Evolutionary conservation across 2,797 vertebrate genomes (phyloP), one percentile per base, ranked within the genome.

Genomic region (Gastrophryne carolinensis): DNA sequence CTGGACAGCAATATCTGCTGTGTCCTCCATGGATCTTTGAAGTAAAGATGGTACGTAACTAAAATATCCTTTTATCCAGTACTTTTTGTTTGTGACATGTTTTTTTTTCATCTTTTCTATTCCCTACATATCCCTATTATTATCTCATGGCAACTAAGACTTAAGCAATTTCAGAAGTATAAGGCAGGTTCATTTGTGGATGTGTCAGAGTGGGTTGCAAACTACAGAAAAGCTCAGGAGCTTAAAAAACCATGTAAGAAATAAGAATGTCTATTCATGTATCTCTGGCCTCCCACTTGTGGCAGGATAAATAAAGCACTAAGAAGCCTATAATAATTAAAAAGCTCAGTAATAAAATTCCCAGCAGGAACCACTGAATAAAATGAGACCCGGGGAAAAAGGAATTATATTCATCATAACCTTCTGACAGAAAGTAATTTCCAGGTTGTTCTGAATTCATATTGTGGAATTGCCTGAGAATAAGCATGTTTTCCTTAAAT

Each of bases 301-400:
- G 21, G 12, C 47, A 73, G 17, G 30, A 63, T 24, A 73, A 73
- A 72, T 72, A 72, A 62, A 54, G 15, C 24, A 53, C 30, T 13
- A 26, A 27, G 58, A 63, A 62, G 21, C 17, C 61, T 50, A 19
- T 11, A 66, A 67, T 67, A 74, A 74, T 66, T 49, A 58, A 74
- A 66, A 58, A 17, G 23, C 4, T 23, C 26, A 47, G 6, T 58
- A 12, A 66, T 74, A 54, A 13, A 10, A 11, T 32, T 23, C 53
- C 15, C 63, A 67, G 72, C 72, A 52, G 63, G 30, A 19, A 12
- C 19, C 26, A 24, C 13, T 19, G 17, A 26, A 21, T 60, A 56
- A 50, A 75, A 60, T 47, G 34, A 67, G 29, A 37, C 27, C 37
- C 34, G 13, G 32, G 57, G 32, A 5, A 26, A 44, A 58, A 17